Percentiles rank a stretch among this genome's conserved stretches.
These are phyloP conservation scores for Sakesphorus luctuosus DNA, from an alignment of 2,113 vertebrate genomes.

Conservation along the genomic window DNA sequence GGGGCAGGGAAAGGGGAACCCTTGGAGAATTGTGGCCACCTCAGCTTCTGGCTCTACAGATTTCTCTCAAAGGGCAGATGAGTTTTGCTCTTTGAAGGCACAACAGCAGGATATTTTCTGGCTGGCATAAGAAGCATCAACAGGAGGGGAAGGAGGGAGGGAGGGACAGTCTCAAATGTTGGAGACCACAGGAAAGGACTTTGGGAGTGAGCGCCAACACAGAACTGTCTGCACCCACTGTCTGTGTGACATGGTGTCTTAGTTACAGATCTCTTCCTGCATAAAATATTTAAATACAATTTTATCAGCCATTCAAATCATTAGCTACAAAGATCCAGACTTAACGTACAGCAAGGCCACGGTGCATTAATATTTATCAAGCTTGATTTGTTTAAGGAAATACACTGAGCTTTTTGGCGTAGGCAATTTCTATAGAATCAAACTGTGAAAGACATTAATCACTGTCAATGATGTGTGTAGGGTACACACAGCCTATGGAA, in stretches of 20 bases:
- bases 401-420: not conserved
- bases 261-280: not conserved
- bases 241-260: not conserved
- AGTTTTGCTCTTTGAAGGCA: not conserved
- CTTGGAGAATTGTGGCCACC: not conserved
- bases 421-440: conserved; percentile 33
- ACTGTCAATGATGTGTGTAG: not conserved
- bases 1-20: not conserved
- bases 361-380: conserved; percentile 71
- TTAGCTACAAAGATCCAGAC: conserved; percentile 32
- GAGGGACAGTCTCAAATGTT: not conserved
- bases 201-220: rapidly evolving
- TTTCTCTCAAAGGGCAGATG: not conserved
- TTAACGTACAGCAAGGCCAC: not conserved
- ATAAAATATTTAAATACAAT: conserved; percentile 44
- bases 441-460: conserved; percentile 33
- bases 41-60: not conserved
- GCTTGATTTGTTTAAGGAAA: conserved; percentile 65
- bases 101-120: rapidly evolving
- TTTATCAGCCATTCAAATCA: conserved; percentile 51
- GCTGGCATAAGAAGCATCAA: not conserved
- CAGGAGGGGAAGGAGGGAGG: not conserved
- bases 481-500: conserved; percentile 2
- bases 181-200: not conserved
- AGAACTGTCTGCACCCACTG: rapidly evolving